These are phyloP conservation scores for Dynastes grantii DNA, from an alignment of 2,888 invertebrate genomes.

Conservation along the genomic window DNA sequence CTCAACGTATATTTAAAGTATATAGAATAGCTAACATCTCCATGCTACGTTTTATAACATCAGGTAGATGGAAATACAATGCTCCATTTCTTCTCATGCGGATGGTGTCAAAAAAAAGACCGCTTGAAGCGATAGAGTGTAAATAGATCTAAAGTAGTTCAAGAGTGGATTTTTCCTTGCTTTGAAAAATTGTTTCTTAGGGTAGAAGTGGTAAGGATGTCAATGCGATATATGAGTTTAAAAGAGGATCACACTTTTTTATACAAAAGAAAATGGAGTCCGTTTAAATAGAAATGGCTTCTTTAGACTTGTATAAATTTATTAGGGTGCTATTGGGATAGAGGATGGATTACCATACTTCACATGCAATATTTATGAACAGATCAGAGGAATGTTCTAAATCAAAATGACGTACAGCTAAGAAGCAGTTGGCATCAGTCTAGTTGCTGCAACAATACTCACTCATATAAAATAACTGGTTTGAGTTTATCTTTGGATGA, in stretches of 20 bases:
- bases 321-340: background rate
- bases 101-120: slow-evolving; percentile 40
- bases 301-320: background rate
- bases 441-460: no score
- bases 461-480: no score
- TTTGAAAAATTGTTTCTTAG: slow-evolving; percentile 29
- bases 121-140: slow-evolving; percentile 24
- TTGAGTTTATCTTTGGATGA: no score
- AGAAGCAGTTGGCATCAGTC: no score
- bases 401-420: no score
- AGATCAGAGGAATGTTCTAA: no score
- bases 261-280: slow-evolving; percentile 5
- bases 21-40: slow-evolving; percentile 36
- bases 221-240: slow-evolving; percentile 2
- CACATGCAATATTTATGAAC: no score
- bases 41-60: slow-evolving; percentile 5
- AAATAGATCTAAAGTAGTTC: slow-evolving; percentile 39
- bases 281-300: slow-evolving; percentile 19
- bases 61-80: slow-evolving; percentile 44
- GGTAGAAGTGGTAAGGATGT: slow-evolving; percentile 39
- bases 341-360: background rate
- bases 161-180: slow-evolving; percentile 26
- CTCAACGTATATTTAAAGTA: slow-evolving; percentile 20
- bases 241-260: slow-evolving; percentile 8
- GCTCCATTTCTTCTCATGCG: slow-evolving; percentile 42